These are phyloP conservation scores for Tenebrosternarchus preto DNA, from an alignment of 2,113 vertebrate species.

Conservation along the genomic window DNA sequence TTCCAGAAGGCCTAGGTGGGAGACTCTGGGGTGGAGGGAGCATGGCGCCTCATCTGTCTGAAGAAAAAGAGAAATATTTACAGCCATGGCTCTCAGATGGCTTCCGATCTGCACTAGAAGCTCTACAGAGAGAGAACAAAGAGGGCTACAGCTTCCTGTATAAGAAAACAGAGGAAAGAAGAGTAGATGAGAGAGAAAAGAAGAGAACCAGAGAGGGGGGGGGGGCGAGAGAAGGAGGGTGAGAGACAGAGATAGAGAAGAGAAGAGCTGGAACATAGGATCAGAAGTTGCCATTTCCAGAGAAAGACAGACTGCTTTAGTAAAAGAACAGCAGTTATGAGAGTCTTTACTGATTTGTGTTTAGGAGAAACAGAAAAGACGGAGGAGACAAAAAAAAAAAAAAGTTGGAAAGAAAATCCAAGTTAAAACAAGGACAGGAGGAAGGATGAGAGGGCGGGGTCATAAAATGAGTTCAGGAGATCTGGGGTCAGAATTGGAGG, in stretches of 20 bases:
- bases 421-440: not conserved
- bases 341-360: slow-evolving; percentile 24
- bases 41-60: slow-evolving; percentile 12
- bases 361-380: not conserved
- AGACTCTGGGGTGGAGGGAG: slow-evolving; percentile 33
- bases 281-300: slow-evolving; percentile 35
- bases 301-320: slow-evolving; percentile 24
- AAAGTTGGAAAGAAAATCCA: not conserved
- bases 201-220: slow-evolving; percentile 23
- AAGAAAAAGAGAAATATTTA: slow-evolving; percentile 47
- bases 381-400: not conserved
- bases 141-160: not conserved
- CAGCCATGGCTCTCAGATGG: slow-evolving; percentile 34
- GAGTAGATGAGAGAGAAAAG: slow-evolving; percentile 6
- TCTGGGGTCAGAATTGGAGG: not conserved
- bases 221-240: slow-evolving; percentile 11
- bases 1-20: slow-evolving; percentile 30
- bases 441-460: slow-evolving; percentile 6
- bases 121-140: not conserved
- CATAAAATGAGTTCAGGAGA: not conserved
- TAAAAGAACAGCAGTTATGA: slow-evolving; percentile 20
- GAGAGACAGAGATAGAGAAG: slow-evolving; percentile 30
- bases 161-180: slow-evolving; percentile 36
- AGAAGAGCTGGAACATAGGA: not conserved
- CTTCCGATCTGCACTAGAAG: slow-evolving; percentile 25